Evolutionary conservation across 2,888 invertebrate genomes (phyloP).

Genomic region (Exocentrus adspersus): DNA sequence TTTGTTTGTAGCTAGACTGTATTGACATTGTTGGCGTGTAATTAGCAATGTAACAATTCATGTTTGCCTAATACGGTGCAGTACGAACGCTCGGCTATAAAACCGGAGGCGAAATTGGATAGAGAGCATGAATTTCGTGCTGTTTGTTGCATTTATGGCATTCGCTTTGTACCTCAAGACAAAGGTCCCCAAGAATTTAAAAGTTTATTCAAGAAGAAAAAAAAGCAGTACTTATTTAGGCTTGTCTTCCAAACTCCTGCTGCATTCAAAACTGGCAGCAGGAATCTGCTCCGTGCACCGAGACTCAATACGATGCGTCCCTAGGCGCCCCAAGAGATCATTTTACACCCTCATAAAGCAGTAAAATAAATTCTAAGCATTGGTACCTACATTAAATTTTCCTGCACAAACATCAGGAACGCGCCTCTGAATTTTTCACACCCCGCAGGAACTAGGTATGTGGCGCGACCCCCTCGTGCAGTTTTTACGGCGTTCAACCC

Average conservation of each 20-base stretch:
- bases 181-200: too few species aligned
- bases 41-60: not conserved
- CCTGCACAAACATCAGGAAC: not conserved
- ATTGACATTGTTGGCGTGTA: not conserved
- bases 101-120: not conserved
- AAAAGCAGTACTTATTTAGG: too few species aligned
- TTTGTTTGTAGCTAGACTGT: not conserved
- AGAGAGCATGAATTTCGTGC: not conserved
- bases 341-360: not conserved
- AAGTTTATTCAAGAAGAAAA: too few species aligned
- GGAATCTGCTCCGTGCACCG: too few species aligned
- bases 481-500: slow-evolving; percentile 13
- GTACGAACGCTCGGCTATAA: not conserved
- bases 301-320: too few species aligned
- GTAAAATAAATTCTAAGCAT: not conserved
- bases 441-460: not conserved
- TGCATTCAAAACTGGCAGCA: too few species aligned
- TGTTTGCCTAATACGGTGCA: not conserved
- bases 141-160: too few species aligned
- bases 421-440: not conserved
- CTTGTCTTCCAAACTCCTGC: too few species aligned
- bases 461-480: not conserved
- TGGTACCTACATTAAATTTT: not conserved
- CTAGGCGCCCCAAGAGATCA: not conserved
- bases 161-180: too few species aligned